Conservation (phyloP, 1,140 invertebrate genomes). For the roundworm (Caenorhabditis elegans) region DNA sequence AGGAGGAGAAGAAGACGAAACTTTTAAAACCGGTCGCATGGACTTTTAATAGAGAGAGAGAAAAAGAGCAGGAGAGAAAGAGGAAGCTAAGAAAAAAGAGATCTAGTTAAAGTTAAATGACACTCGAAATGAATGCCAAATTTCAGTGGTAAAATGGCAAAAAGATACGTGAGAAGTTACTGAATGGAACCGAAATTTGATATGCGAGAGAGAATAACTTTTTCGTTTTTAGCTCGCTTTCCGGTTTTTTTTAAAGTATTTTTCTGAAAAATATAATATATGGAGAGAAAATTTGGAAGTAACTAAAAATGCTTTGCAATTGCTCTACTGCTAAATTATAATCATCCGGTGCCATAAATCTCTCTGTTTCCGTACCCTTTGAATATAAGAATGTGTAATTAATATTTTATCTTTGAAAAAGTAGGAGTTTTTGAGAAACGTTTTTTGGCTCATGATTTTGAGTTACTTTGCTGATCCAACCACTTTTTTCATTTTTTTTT, state of each 20-base stretch:
- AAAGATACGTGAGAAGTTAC: constrained; percentile 2
- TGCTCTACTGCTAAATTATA: too few relatives aligned
- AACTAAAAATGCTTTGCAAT: too few relatives aligned
- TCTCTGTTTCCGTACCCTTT: too few relatives aligned
- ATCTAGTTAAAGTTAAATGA: constrained; percentile 25
- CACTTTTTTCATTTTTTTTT: neutral
- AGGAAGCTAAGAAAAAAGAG: neutral
- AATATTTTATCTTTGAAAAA: too few relatives aligned
- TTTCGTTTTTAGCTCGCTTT: neutral
- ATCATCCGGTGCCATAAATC: too few relatives aligned
- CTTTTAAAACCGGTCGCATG: neutral
- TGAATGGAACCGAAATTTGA: constrained; percentile 28
- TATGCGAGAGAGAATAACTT: constrained; percentile 32
- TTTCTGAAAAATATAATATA: too few relatives aligned
- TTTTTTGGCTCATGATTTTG: too few relatives aligned
- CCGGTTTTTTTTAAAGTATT: neutral
- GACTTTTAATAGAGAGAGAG: neutral
- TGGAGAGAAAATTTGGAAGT: too few relatives aligned
- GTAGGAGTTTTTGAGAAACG: too few relatives aligned
- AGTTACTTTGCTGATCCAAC: too few relatives aligned
- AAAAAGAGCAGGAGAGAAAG: neutral
- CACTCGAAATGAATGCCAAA: constrained; percentile 2
- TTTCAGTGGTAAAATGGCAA: neutral
- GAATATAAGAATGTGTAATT: too few relatives aligned
- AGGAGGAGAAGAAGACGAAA: constrained; percentile 8